phyloP scores from a whole-genome alignment of 2,113 vertebrate species.

The Galeopterus variegatus region DNA sequence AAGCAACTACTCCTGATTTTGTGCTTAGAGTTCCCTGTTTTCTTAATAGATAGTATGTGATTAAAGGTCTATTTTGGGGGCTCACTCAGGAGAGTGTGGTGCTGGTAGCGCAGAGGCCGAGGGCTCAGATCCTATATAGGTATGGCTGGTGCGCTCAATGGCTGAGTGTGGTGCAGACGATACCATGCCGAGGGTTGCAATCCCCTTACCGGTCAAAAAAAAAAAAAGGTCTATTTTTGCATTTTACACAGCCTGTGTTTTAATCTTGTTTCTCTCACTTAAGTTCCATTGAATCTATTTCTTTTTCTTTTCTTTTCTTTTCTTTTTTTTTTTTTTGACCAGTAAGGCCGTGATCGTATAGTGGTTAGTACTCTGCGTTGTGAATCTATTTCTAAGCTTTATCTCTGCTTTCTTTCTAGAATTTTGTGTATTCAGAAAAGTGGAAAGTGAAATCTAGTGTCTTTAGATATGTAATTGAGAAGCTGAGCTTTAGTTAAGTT shows the following conservation, averaged over 20 bases:
- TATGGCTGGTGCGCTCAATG: no score
- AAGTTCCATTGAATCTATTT: neutral
- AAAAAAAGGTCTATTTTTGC: neutral
- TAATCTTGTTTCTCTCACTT: neutral
- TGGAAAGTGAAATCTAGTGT: neutral
- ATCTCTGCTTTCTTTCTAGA: neutral
- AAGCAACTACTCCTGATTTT: neutral
- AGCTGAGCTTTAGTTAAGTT: neutral
- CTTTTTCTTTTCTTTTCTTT: neutral
- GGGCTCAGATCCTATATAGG: no score
- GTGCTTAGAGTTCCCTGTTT: neutral
- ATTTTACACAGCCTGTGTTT: neutral
- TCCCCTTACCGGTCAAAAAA: no score
- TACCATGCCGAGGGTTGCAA: no score
- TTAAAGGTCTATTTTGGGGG: neutral
- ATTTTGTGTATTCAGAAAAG: neutral
- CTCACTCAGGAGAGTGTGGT: no score
- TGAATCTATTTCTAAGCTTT: neutral
- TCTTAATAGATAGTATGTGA: neutral
- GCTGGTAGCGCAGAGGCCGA: no score
- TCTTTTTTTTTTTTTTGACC: no score
- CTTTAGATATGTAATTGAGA: neutral
- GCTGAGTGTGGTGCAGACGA: no score
- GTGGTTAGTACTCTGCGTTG: neutral
- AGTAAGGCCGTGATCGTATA: no score